Percentiles rank a stretch among this genome's conserved stretches.
phyloP scores from a whole-genome alignment of 2,797 vertebrate species.

The Denticeps clupeoides region DNA sequence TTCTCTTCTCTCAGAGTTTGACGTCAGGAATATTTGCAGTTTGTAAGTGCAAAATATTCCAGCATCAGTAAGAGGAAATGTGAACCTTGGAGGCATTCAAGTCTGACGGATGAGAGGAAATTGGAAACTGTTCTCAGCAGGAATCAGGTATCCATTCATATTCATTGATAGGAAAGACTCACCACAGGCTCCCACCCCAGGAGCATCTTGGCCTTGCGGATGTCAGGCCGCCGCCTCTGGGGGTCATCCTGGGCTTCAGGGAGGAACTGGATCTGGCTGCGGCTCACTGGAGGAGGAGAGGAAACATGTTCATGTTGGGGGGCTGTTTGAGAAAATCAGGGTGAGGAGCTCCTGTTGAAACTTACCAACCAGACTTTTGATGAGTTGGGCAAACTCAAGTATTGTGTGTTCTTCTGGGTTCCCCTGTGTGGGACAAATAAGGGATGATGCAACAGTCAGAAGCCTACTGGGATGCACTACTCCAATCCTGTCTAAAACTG shows the following conservation, averaged over 20 bases:
- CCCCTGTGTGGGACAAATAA: conserved; percentile 59
- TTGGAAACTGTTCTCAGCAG: too few species aligned
- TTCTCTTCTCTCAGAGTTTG: too few species aligned
- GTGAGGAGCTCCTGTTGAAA: conserved; percentile 6
- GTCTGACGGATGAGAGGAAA: too few species aligned
- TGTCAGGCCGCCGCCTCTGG: conserved; percentile 90
- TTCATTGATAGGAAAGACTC: too few species aligned
- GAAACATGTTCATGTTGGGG: neutral
- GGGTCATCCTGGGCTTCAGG: conserved; percentile 96
- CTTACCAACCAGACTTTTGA: conserved; percentile 94
- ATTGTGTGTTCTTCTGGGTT: conserved; percentile 98
- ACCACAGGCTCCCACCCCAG: conserved; percentile 97
- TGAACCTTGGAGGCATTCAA: too few species aligned
- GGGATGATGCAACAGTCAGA: neutral
- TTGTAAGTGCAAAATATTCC: too few species aligned
- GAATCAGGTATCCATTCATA: too few species aligned
- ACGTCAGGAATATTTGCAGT: too few species aligned
- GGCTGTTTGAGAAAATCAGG: too few species aligned
- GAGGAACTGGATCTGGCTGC: conserved; percentile 94
- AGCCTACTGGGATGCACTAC: neutral
- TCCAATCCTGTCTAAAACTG: neutral
- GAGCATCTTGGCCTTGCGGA: conserved; percentile 86
- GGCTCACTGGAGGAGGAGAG: conserved; percentile 56
- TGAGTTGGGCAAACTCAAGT: conserved; percentile 90
- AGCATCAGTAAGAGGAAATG: too few species aligned